These are phyloP conservation scores for Ceratothoa steindachneri DNA, from an alignment of 2,888 invertebrate genomes.

Conservation along the genomic window DNA sequence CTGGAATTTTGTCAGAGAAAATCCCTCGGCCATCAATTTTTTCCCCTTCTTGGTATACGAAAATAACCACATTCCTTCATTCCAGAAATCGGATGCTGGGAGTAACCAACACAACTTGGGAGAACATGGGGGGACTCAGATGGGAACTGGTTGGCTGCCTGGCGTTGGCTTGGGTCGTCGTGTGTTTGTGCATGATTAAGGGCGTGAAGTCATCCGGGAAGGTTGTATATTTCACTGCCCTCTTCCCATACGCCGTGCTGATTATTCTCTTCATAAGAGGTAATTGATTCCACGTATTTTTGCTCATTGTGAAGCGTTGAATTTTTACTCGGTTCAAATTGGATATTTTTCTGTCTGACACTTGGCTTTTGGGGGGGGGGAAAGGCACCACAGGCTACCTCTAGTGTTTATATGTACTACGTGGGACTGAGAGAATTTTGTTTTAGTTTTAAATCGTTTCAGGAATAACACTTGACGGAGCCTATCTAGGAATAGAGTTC, in stretches of 20 bases:
- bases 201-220: slow-evolving; percentile 76
- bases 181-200: slow-evolving; percentile 71
- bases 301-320: not conserved
- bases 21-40: too few relatives aligned
- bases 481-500: slow-evolving; percentile 69
- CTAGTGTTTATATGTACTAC: too few relatives aligned
- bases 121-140: slow-evolving; percentile 65
- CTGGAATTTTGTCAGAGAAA: too few relatives aligned
- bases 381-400: too few relatives aligned
- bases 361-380: not conserved
- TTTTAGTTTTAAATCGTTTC: too few relatives aligned
- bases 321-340: not conserved
- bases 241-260: slow-evolving; percentile 70
- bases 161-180: slow-evolving; percentile 73
- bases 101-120: slow-evolving; percentile 50
- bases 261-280: slow-evolving; percentile 70
- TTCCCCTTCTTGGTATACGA: too few relatives aligned
- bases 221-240: slow-evolving; percentile 70
- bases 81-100: slow-evolving; percentile 42
- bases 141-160: slow-evolving; percentile 70
- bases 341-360: not conserved
- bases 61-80: too few relatives aligned
- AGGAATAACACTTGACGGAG: slow-evolving; percentile 71
- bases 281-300: slow-evolving; percentile 11
- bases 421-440: too few relatives aligned